These are phyloP conservation scores for Maniola jurtina DNA, from an alignment of 1,140 invertebrate species.

Conservation along the genomic window DNA sequence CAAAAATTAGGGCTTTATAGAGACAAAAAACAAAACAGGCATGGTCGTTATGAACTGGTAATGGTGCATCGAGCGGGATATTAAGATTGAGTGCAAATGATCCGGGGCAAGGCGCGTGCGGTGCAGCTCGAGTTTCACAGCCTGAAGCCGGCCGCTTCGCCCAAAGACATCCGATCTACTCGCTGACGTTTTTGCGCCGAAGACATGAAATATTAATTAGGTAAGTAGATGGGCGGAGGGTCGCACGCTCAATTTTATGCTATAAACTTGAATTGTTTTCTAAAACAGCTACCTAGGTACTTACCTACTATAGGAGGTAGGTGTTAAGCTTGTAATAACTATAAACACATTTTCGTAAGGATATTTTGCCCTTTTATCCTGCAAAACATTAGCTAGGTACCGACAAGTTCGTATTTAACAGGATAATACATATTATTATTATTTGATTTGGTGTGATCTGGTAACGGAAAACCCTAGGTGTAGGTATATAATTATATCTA, in stretches of 20 bases:
- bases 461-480: too few relatives aligned
- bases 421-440: too few relatives aligned
- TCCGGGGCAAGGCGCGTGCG: conserved; percentile 29
- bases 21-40: conserved; percentile 26
- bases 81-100: conserved; percentile 36
- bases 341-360: too few relatives aligned
- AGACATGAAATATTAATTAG: conserved; percentile 72
- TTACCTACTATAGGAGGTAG: too few relatives aligned
- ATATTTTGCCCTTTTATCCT: too few relatives aligned
- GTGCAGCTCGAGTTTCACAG: conserved; percentile 27
- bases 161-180: conserved; percentile 49
- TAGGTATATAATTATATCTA: too few relatives aligned
- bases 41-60: conserved; percentile 23
- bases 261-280: too few relatives aligned
- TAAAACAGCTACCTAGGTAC: too few relatives aligned
- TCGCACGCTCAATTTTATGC: conserved; percentile 62
- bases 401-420: too few relatives aligned
- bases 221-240: conserved; percentile 63
- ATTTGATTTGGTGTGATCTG: too few relatives aligned
- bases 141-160: conserved; percentile 26
- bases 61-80: conserved; percentile 34
- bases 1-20: conserved; percentile 11
- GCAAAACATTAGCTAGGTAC: too few relatives aligned
- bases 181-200: conserved; percentile 52
- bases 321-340: too few relatives aligned